Base-by-base conservation (phyloP, 2,113 vertebrate genomes). In the Prochilodus magdalenae region DNA sequence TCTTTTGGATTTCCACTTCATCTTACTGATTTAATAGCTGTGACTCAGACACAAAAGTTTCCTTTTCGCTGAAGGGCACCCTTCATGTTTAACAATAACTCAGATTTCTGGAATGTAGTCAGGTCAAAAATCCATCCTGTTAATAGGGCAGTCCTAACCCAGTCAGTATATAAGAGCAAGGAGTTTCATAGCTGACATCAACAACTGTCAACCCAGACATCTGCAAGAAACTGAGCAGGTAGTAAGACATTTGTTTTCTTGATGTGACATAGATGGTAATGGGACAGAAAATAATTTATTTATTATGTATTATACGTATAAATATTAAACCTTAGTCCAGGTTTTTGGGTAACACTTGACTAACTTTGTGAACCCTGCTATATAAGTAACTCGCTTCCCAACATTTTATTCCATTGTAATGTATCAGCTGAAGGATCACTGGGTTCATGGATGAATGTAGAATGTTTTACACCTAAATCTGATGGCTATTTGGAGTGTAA, bases 161-260 rank as follows among this genome's bases (percentile, higher is more conserved):
- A 22, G 0, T 24, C 29, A 65, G 62, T 33, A 79, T 71, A 79
- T 27, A 71, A 60, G 53, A 22, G 0, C 2, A 29, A 60, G 33
- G 16, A 24, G 11, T 55, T 44, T 40, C 18, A 22, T 0, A 44
- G 14, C 12, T 30, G 69, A 55, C 44, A 80, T 30, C 57, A 65
- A 33, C 1, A 53, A n/a, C n/a, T 10, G 53, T 20, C 47, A 14
- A 13, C 18, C 57, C 4, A 33, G 22, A 27, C 14, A 53, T 22
- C 71, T 69, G 22, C 20, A 4, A 30, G n/a, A 26, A 30, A 69
- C 27, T 62, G 27, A 74, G 0, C 66, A 80, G 83, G 83, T 84
- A 71, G 36, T 49, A 78, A 24, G 29, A 55, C 8, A 8, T 76
- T 27, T 73, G 8, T 10, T 69, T 30, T 44, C 33, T 69, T 2